Percentiles rank a stretch among this genome's conserved stretches.
These are phyloP conservation scores for Macaca fascicularis DNA, from an alignment of 2,113 vertebrate species.

Conservation along the genomic window DNA sequence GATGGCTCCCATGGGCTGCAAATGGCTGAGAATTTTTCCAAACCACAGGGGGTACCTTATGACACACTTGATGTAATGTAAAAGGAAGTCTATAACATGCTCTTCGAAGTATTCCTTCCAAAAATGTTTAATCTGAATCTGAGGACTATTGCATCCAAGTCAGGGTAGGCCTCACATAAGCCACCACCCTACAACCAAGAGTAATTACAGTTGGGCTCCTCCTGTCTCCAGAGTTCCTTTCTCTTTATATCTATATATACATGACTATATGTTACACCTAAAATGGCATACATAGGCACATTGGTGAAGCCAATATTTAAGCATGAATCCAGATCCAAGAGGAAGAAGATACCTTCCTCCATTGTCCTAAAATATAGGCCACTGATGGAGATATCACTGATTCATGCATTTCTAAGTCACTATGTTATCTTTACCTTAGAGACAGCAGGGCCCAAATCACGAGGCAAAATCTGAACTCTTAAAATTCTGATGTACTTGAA, in stretches of 20 bases:
- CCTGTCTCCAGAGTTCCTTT: neutral
- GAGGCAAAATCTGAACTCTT: neutral
- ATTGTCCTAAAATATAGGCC: neutral
- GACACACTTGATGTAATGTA: neutral
- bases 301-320: neutral
- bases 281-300: neutral
- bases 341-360: neutral
- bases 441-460: neutral
- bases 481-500: neutral
- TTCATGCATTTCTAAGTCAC: neutral
- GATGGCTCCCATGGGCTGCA: neutral
- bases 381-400: neutral
- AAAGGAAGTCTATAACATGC: neutral
- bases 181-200: neutral
- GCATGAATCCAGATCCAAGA: neutral
- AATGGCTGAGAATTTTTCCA: neutral
- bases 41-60: neutral
- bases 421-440: neutral
- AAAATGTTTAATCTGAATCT: slow-evolving; percentile 30
- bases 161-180: neutral
- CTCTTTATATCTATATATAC: neutral
- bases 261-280: neutral
- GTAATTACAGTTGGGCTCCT: neutral
- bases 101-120: neutral
- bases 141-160: neutral